Base-by-base conservation (phyloP, 2,888 invertebrate genomes). In the Drosophila trichaetosa region DNA sequence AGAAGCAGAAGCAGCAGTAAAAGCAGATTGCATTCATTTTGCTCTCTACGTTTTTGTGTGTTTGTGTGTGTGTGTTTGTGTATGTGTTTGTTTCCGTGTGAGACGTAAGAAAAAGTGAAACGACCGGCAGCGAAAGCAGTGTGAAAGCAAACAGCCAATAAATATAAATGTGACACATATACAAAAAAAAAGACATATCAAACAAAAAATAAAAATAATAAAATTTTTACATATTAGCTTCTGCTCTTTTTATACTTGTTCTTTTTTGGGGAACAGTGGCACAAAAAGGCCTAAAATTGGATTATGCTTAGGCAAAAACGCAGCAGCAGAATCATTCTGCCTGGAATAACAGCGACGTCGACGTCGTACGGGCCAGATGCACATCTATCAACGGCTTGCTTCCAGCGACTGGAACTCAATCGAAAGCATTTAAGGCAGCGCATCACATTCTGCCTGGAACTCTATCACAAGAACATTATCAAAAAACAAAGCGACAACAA, bases 291-390 rank as follows among this genome's bases (percentile, higher is more conserved):
- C 64, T 42, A 90, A 82, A 82, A 77, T 88, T 91, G 83, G 91
- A 91, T 91, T 91, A 91, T 91, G 91, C 91, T 91, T 83, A 83
- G 82, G 88, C 81, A 79, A 75, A 80, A 87, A 82, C 84, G 80
- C 75, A 83, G 76, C 62, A 49, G 48, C 65, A 61, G 83, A 87
- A 83, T 80, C 76, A 46, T 24, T 46, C 46, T 74, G 69, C 13
- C 52, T 56, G 61, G 42, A 34, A 69, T 56, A 13, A 38, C 46
- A 46, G 46, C 24, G 24, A 24, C 46, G 24, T 46, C 7, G 46
- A 24, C 8, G 46, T 46, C 46, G 16, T 4, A 24, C 46, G 46
- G 24, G 24, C 46, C 24, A 46, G 8, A 46, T 46, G 46, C 46
- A 24, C 46, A 46, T 46, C 16, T 46, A 46, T 46, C 46, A 46